Percentiles rank a stretch among this genome's conserved stretches.
phyloP scores from a whole-genome alignment of 2,113 vertebrate species.

The Lepidothrix coronata region DNA sequence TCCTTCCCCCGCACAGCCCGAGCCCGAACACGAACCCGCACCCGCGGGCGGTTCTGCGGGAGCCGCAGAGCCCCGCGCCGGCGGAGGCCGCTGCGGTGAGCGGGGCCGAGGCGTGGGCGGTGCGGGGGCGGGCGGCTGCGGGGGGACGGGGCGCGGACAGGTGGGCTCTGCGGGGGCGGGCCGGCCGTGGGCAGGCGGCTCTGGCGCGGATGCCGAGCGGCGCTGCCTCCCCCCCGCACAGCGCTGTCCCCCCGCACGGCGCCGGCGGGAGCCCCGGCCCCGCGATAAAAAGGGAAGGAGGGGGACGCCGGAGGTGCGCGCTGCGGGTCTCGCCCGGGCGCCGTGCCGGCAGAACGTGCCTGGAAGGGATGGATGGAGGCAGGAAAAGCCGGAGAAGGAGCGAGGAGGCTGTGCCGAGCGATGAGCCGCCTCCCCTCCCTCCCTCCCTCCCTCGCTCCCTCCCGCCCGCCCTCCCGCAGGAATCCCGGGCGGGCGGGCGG shows the following conservation, averaged over 20 bases:
- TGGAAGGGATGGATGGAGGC: not conserved
- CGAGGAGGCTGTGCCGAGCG: not conserved
- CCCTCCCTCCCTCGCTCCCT: not conserved
- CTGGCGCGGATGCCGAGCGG: not conserved
- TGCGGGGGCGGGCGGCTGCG: not conserved
- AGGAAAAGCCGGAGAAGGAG: not conserved
- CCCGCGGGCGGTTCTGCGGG: not conserved
- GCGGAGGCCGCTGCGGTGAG: not conserved
- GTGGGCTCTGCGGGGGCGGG: not conserved
- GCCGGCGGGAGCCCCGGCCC: not conserved
- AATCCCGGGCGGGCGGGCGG: not conserved
- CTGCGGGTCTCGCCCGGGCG: not conserved
- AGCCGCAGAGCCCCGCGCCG: not conserved
- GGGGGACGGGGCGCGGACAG: not conserved
- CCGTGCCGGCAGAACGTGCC: not conserved
- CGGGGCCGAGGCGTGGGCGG: not conserved
- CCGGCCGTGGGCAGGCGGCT: not conserved
- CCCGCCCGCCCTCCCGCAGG: conserved; percentile 4
- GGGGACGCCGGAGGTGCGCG: not conserved
- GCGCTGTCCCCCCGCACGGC: not conserved
- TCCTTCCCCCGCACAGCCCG: not conserved
- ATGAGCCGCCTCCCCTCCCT: not conserved
- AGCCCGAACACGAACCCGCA: not conserved
- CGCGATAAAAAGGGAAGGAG: not conserved
- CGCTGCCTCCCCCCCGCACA: not conserved